Evolutionary conservation across 2,797 vertebrate species (phyloP).

Genomic region (Gallinago solitaria): DNA sequence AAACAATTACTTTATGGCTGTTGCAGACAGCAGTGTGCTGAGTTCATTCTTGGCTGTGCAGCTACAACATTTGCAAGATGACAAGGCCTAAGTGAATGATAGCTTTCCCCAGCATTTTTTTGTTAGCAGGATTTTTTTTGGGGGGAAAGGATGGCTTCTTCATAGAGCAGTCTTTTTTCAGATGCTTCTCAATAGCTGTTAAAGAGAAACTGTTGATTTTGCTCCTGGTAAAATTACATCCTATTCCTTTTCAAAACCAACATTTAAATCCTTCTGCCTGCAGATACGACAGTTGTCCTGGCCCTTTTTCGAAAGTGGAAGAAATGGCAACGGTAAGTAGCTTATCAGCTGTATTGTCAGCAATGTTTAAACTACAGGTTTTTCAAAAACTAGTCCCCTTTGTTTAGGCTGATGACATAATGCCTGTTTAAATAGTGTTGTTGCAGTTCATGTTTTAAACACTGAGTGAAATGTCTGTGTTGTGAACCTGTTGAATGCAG

Average conservation of each 20-base stretch:
- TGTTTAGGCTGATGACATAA: not conserved
- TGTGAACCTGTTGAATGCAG: not conserved
- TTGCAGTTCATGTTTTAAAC: not conserved
- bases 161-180: not conserved
- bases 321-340: slow-evolving; percentile 69
- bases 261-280: slow-evolving; percentile 53
- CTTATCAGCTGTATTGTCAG: not conserved
- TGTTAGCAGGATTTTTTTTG: not conserved
- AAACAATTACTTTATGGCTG: not conserved
- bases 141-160: not conserved
- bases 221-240: not conserved
- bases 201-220: not conserved
- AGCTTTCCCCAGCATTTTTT: not conserved
- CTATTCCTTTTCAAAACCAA: slow-evolving; percentile 8
- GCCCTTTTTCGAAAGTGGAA: slow-evolving; percentile 39
- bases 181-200: not conserved
- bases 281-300: slow-evolving; percentile 64
- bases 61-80: not conserved
- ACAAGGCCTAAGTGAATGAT: not conserved
- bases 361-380: not conserved
- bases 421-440: not conserved
- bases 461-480: not conserved
- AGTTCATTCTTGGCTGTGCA: not conserved
- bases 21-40: not conserved
- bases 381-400: not conserved